Evolutionary conservation across 2,888 invertebrate species (phyloP).

Genomic region (Cheilosia urbana): DNA sequence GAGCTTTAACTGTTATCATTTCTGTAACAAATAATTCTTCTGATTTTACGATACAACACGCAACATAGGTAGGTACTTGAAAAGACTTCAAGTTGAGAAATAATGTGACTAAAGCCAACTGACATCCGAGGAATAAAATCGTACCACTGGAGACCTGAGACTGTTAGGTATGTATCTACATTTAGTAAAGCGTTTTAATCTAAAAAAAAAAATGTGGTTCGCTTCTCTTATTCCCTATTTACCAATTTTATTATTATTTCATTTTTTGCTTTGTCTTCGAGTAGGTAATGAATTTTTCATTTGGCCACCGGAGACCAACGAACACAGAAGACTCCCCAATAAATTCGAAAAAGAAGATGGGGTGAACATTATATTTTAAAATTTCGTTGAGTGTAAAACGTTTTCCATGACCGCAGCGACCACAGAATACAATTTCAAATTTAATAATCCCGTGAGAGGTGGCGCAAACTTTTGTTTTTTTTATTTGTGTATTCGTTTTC

Average conservation of each 20-base stretch:
- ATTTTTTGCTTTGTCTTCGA: constrained; percentile 1
- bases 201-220: neutral
- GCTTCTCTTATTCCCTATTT: neutral
- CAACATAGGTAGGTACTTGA: no score
- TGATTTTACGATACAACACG: neutral
- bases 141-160: neutral
- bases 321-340: constrained; percentile 3
- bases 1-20: no score
- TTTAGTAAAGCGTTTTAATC: neutral
- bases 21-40: neutral
- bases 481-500: neutral
- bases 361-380: constrained; percentile 29
- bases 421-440: constrained; percentile 54
- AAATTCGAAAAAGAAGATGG: constrained; percentile 1
- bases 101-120: neutral
- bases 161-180: neutral
- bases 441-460: constrained; percentile 39
- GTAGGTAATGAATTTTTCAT: constrained; percentile 39
- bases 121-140: neutral
- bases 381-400: constrained; percentile 32
- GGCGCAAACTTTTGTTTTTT: constrained; percentile 11
- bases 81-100: neutral
- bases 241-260: constrained; percentile 13
- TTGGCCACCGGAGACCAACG: constrained; percentile 8
- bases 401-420: constrained; percentile 44